Base-by-base conservation (phyloP, 2,113 vertebrate species). In the Procavia capensis region DNA sequence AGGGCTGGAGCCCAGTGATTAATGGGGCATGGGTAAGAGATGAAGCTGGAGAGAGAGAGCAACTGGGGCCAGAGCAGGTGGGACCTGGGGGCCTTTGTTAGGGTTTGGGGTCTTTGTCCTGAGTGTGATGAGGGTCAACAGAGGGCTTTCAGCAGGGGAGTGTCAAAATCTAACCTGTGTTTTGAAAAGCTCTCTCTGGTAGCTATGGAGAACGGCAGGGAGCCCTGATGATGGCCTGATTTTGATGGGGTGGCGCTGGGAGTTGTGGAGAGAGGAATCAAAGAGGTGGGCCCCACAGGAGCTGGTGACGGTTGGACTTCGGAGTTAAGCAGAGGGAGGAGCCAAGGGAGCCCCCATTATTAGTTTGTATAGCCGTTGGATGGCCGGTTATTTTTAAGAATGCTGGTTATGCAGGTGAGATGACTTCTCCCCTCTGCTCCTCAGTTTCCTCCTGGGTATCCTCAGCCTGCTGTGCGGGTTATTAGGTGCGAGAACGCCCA, bases 131-230 rank as follows among this genome's bases (percentile, higher is more conserved):
- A 41, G 8, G 20, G 11, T 47, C 36, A 25, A 41, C 17, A 29
- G 68, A 90, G 43, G 11, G 11, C 89, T 91, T 88, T 29, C 39
- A 47, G 17, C 45, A 19, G 9, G 72, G 20, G 19, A 22, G 17
- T 9, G 14, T 54, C 81, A 54, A 34, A 4, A 22, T 70, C 10
- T 47, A 29, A 31, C 29, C 34, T 72, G 57, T 0, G 19, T 19
- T 79, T 76, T 70, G 57, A n/a, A 88, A 85, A 91, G 47, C 85
- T 34, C 72, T 83, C 64, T 88, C 91, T 85, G 85, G 93, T 76
- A 79, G 89, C 61, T 25, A 3, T 54, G 59, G 39, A 92, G 63
- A 88, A 64, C 45, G 36, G 64, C 11, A 31, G 63, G 41, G 72
- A 70, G 78, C 25, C 7, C 36, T 31, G 76, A 34, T 1, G 76